Evolutionary conservation across 2,797 vertebrate species (phyloP).

Genomic region (Melanotaenia boesemani): DNA sequence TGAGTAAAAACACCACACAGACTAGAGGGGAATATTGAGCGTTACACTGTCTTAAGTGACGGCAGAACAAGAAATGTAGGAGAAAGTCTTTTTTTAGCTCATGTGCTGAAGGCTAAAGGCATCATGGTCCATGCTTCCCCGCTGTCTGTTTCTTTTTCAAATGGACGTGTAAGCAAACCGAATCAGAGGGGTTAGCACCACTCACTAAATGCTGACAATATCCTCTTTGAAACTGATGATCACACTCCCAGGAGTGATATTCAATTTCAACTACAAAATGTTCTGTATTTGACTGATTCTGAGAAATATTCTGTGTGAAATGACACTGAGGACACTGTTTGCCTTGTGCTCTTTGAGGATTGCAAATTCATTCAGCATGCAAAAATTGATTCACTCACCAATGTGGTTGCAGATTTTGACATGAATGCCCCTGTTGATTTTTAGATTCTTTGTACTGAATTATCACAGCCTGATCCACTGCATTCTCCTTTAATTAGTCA

Average conservation of each 20-base stretch:
- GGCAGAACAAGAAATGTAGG: constrained; percentile 52
- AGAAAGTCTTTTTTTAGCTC: constrained; percentile 76
- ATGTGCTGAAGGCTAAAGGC: constrained; percentile 66
- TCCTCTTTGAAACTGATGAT: constrained; percentile 39
- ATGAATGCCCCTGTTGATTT: constrained; percentile 26
- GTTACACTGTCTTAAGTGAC: constrained; percentile 58
- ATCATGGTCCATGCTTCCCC: constrained; percentile 52
- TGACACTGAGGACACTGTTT: constrained; percentile 41
- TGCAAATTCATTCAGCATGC: constrained; percentile 63
- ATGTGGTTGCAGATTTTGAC: constrained; percentile 18
- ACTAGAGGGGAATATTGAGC: constrained; percentile 52
- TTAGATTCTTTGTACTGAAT: not conserved
- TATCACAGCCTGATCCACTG: not conserved
- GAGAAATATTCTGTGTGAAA: constrained; percentile 18
- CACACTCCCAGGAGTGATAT: constrained; percentile 11
- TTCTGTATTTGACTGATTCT: constrained; percentile 5
- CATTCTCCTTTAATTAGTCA: constrained; percentile 22
- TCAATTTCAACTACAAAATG: constrained; percentile 22
- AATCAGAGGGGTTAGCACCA: constrained; percentile 21
- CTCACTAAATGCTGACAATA: constrained; percentile 14
- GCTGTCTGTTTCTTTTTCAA: constrained; percentile 43
- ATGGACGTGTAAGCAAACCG: constrained; percentile 47
- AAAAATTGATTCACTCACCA: constrained; percentile 57
- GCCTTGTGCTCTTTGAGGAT: constrained; percentile 56
- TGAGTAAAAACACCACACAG: constrained; percentile 62